phyloP scores from a whole-genome alignment of 1,140 invertebrate genomes.

The Hesperophylax magnus region DNA sequence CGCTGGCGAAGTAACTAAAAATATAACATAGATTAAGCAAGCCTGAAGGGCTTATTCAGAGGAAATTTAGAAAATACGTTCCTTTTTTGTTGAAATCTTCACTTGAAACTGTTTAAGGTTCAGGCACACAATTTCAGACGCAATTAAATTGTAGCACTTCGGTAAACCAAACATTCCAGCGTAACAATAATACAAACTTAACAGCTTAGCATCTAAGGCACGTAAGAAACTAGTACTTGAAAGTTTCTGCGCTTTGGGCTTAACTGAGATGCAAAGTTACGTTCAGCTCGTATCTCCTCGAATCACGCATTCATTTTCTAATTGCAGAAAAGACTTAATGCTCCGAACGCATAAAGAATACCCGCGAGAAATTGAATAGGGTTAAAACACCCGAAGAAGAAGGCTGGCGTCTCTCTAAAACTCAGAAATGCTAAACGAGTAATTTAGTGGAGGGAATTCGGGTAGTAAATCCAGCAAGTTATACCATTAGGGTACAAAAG shows the following conservation, averaged over 20 bases:
- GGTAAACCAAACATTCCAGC: constrained; percentile 52
- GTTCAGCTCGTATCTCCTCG: constrained; percentile 38
- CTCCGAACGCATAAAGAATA: constrained; percentile 41
- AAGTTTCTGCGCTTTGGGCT: constrained; percentile 40
- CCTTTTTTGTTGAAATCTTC: too few species aligned
- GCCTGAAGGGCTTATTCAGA: too few species aligned
- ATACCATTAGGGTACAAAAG: constrained; percentile 25
- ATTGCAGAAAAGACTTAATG: constrained; percentile 43
- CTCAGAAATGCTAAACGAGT: constrained; percentile 50
- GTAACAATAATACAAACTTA: constrained; percentile 57
- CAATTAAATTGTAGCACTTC: constrained; percentile 32
- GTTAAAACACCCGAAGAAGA: constrained; percentile 35
- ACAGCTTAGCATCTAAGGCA: constrained; percentile 52
- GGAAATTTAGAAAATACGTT: too few species aligned
- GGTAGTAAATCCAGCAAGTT: constrained; percentile 53
- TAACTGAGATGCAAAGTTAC: constrained; percentile 38
- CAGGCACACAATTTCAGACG: constrained; percentile 31
- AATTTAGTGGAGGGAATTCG: constrained; percentile 57
- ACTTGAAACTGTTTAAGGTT: not conserved
- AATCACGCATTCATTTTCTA: constrained; percentile 48
- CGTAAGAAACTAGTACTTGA: constrained; percentile 53
- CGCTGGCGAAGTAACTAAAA: too few species aligned
- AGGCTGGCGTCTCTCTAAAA: constrained; percentile 39
- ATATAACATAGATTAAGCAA: too few species aligned
- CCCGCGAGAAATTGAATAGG: constrained; percentile 46